phyloP scores from a whole-genome alignment of 2,888 invertebrate genomes.

The Barypeithes pellucidus region DNA sequence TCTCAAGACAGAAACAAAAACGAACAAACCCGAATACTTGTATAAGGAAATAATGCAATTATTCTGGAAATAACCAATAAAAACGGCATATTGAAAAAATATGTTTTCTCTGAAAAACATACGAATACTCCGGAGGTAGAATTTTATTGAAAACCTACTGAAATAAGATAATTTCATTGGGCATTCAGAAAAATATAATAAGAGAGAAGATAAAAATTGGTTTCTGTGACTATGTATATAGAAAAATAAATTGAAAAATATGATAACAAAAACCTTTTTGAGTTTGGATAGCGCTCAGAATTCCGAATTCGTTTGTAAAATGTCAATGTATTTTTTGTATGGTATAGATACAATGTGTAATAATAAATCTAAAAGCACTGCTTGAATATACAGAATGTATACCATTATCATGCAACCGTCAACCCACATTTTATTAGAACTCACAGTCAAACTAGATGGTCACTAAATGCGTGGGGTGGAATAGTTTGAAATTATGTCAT shows the following conservation, averaged over 20 bases:
- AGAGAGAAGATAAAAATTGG: slow-evolving; percentile 20
- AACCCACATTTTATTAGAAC: too few relatives aligned
- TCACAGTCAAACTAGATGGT: too few relatives aligned
- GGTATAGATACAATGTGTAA: too few relatives aligned
- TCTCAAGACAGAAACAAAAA: too few relatives aligned
- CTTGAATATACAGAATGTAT: too few relatives aligned
- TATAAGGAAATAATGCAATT: too few relatives aligned
- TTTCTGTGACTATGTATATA: slow-evolving; percentile 3
- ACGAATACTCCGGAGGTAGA: slow-evolving; percentile 12
- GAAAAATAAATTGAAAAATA: slow-evolving; percentile 24
- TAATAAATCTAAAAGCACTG: too few relatives aligned
- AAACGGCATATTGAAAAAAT: not conserved
- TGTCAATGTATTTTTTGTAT: too few relatives aligned
- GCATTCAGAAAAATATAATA: slow-evolving; percentile 19
- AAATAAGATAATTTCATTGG: slow-evolving; percentile 21
- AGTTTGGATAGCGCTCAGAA: slow-evolving; percentile 1
- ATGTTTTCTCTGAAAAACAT: not conserved
- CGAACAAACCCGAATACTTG: too few relatives aligned
- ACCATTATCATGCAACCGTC: too few relatives aligned
- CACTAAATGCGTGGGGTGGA: too few relatives aligned
- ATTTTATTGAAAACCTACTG: slow-evolving; percentile 16
- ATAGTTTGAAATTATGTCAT: too few relatives aligned
- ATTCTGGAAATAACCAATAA: slow-evolving; percentile 3
- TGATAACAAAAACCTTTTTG: not conserved
- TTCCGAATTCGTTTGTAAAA: not conserved